Base-by-base conservation (phyloP, 2,888 invertebrate species). In the Bimastos eiseni region DNA sequence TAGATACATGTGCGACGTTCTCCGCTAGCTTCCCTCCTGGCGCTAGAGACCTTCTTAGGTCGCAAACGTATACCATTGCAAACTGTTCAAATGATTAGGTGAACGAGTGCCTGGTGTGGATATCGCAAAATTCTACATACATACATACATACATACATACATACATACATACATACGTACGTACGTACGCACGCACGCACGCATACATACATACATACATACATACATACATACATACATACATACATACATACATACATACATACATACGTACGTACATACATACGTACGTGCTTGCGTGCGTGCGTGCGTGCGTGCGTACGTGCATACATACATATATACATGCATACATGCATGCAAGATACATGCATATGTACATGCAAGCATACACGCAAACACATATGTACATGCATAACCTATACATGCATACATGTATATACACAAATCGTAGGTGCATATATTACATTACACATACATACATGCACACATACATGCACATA, bases 201-300 rank as follows among this genome's bases (percentile, higher is more conserved):
- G 91, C 84, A 91, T 89, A 91, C 89, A 91, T 91, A 91, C 83
- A 91, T 91, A 91, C 89, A 91, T 91, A 91, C 70, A 91, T 90
- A 90, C 70, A 88, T 90, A 44, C 37, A 89, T 36, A 44, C 49
- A 89, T 44, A 90, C 24, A 88, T 33, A 90, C 88, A 88, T 88
- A 90, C 24, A 88, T 44, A 21, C 88, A 37, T 33, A 41, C 41
- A 41, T 88, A 88, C 70, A 55, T 30, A 55, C 90, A 55, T 88
- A 38, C 88, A 88, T 49, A 88, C 44, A 88, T 37, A 33, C 84
- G 37, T 49, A 90, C 90, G 86, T 41, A 84, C 86, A 44, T 49
- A 90, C 41, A 41, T 41, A 41, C 41, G 15, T 41, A 41, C 41
- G 15, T 41, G 15, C 41, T 11, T 41, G 15, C 41, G 15, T 41